Percentiles rank a stretch among this genome's conserved stretches.
Conservation (phyloP, 2,888 invertebrate genomes). For the Xestia ashworthii region DNA sequence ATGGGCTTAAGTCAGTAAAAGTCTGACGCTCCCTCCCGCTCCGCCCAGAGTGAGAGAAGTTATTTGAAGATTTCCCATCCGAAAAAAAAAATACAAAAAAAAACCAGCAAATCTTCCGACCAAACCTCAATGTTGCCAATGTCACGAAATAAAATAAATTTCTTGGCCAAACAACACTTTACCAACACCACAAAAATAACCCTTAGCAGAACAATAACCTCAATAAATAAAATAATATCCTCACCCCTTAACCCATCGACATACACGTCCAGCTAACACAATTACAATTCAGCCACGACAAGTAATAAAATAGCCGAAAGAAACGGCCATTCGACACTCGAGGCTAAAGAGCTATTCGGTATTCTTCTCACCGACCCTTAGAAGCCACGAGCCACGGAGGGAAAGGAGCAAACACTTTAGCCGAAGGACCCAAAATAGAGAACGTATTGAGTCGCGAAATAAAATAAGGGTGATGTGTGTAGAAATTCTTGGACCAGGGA, state of each 20-base stretch:
- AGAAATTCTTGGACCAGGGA: slow-evolving; percentile 73
- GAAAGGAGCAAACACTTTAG: slow-evolving; percentile 87
- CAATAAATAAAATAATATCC: slow-evolving; percentile 39
- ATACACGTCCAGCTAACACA: slow-evolving; percentile 74
- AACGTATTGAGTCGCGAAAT: slow-evolving; percentile 90
- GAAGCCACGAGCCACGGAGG: slow-evolving; percentile 76
- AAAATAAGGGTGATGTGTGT: slow-evolving; percentile 87
- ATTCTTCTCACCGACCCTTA: slow-evolving; percentile 86
- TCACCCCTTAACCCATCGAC: slow-evolving; percentile 41
- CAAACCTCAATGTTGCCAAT: neutral
- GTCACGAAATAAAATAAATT: neutral
- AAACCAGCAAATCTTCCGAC: neutral
- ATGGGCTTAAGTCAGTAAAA: too few species aligned
- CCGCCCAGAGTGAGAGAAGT: too few species aligned
- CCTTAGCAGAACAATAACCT: slow-evolving; percentile 36
- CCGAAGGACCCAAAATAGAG: slow-evolving; percentile 83
- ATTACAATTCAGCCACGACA: slow-evolving; percentile 85
- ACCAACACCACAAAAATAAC: slow-evolving; percentile 16
- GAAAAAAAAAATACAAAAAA: neutral
- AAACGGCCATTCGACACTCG: slow-evolving; percentile 85
- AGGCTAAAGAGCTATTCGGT: slow-evolving; percentile 84
- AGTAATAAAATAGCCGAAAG: slow-evolving; percentile 88
- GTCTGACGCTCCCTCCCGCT: too few species aligned
- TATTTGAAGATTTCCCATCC: too few species aligned
- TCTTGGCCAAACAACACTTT: neutral